phyloP scores from a whole-genome alignment of 1,140 invertebrate genomes.

The Bemisia tabaci region DNA sequence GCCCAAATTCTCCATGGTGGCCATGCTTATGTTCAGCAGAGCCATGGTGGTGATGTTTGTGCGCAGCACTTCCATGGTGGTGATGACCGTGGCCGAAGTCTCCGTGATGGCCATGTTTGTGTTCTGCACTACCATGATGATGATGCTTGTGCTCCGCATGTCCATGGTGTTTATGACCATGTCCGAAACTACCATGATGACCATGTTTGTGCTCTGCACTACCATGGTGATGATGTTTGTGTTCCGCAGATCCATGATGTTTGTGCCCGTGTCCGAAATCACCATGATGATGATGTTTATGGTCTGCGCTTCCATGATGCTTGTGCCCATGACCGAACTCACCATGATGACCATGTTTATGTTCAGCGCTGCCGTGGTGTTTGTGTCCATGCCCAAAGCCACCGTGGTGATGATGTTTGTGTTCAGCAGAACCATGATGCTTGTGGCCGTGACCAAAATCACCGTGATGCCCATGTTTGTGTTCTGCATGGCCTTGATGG shows the following conservation, averaged over 20 bases:
- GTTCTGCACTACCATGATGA: constrained; percentile 11
- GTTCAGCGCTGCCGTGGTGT: constrained; percentile 6
- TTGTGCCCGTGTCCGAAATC: constrained; percentile 16
- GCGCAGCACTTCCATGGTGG: constrained; percentile 13
- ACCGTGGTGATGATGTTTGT: constrained; percentile 8
- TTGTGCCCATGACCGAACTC: constrained; percentile 18
- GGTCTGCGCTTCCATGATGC: constrained; percentile 15
- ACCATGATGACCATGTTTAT: constrained; percentile 11
- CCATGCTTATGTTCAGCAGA: constrained; percentile 9
- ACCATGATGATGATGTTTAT: constrained; percentile 16
- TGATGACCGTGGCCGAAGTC: constrained; percentile 11
- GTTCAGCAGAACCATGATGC: constrained; percentile 6
- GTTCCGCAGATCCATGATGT: constrained; percentile 12
- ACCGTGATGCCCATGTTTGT: constrained; percentile 17
- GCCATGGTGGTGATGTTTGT: constrained; percentile 16
- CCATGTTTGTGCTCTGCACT: constrained; percentile 14
- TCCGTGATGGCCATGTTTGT: constrained; percentile 14
- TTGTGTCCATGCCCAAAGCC: constrained; percentile 8
- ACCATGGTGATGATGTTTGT: constrained; percentile 15
- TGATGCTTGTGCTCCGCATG: constrained; percentile 13
- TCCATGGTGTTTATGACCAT: constrained; percentile 15
- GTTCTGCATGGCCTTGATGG: constrained; percentile 15
- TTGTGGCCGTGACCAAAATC: constrained; percentile 6
- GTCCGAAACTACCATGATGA: constrained; percentile 14
- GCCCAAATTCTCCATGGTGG: constrained; percentile 16